A percentile compares a stretch with the other conserved stretches of the same genome.
phyloP scores from a whole-genome alignment of 2,113 vertebrate genomes.

The Caretta caretta region DNA sequence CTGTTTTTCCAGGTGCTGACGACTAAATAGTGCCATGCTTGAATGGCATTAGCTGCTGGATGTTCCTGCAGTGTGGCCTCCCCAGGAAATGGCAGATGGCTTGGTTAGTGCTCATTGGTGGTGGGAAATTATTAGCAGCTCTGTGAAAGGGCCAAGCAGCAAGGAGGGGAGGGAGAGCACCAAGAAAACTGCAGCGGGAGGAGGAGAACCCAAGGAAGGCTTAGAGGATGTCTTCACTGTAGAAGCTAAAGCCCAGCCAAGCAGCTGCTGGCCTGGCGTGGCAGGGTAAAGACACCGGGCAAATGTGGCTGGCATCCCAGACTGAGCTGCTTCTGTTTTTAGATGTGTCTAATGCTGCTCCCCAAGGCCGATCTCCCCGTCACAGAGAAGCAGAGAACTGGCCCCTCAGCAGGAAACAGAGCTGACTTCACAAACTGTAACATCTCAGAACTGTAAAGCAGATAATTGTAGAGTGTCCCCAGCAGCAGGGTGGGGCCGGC shows the following conservation, averaged over 20 bases:
- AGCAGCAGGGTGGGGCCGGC: background rate
- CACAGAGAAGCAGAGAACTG: background rate
- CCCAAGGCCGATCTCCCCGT: fast-evolving
- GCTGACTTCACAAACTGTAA: background rate
- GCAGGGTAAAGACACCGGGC: background rate
- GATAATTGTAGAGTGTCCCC: background rate
- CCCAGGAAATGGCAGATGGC: fast-evolving
- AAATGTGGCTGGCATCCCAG: background rate
- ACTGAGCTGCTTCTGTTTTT: background rate
- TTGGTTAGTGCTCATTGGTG: background rate
- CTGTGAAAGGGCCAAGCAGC: background rate
- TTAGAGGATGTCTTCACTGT: background rate
- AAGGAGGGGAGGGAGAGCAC: background rate
- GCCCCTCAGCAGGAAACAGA: fast-evolving
- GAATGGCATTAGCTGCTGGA: background rate
- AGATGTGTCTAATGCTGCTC: background rate
- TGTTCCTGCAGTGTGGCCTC: fast-evolving
- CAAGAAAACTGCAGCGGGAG: background rate
- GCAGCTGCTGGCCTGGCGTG: background rate
- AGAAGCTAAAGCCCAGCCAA: background rate
- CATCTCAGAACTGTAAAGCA: fast-evolving
- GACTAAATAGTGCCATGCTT: background rate
- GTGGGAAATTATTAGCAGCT: fast-evolving
- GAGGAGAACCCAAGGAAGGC: background rate
- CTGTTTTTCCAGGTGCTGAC: fast-evolving